Base-by-base conservation (phyloP, 2,113 vertebrate species). In the Erpornis zantholeuca region DNA sequence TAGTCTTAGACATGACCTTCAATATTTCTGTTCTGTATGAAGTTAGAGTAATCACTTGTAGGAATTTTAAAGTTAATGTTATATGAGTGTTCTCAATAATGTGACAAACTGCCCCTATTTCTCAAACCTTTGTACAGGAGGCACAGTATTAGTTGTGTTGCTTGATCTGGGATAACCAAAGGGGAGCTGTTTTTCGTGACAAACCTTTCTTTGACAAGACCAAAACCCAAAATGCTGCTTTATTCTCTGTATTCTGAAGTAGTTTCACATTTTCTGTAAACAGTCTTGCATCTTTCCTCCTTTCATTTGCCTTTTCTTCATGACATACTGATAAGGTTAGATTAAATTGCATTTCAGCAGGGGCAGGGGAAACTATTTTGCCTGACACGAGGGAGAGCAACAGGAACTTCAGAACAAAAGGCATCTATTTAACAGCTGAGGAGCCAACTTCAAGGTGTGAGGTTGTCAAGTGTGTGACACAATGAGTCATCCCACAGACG, bases 1-100 rank as follows among this genome's bases (percentile, higher is more conserved):
- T 12, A 45, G 16, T 42, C 57, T 72, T 64, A 50, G 45, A 73
- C 10, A n/a, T 87, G 84, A 91, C 82, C 87, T 96, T 92, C 81
- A 80, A 1, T 8, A 8, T 69, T 90, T 86, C 56, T 57, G 5
- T 22, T 78, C 36, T 64, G 1, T 23, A 36, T n/a, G 52, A 84
- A 90, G 21, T 78, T n/a, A 50, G 17, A 76, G 17, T 24, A 86
- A 47, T 61, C 45, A 50, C 10, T 84, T 71, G 17, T 27, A 76
- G 76, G 50, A 79, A n/a, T 72, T 59, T 59, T 44, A 22, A 76
- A 76, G 36, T 54, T 64, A 84, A 75, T 17, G 15, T 12, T 35
- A 9, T 11, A n/a, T 71, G 35, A 53, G 4, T 45, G 15, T 31
- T 87, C n/a, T 82, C 44, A 49, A 87, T 31, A 76, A 45, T 28